phyloP scores from a whole-genome alignment of 2,888 invertebrate genomes.

The Xestia rhomboidea region DNA sequence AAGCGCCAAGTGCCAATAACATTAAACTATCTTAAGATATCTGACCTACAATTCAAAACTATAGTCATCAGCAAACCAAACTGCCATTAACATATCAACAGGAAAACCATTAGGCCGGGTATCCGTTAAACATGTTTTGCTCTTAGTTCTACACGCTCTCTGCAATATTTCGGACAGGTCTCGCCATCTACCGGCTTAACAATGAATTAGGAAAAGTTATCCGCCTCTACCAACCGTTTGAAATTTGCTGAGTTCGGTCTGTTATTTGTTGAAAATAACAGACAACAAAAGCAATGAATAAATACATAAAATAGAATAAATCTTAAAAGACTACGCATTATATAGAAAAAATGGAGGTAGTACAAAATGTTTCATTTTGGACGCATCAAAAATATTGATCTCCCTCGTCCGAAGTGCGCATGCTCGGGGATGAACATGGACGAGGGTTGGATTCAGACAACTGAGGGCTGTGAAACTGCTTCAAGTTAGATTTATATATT shows the following conservation, averaged over 20 bases:
- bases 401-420: slow-evolving; percentile 67
- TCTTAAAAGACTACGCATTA: neutral
- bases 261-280: neutral
- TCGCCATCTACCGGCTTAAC: slow-evolving; percentile 55
- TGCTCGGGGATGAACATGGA: slow-evolving; percentile 60
- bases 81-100: slow-evolving; percentile 33
- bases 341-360: neutral
- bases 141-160: slow-evolving; percentile 9
- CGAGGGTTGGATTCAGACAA: slow-evolving; percentile 61
- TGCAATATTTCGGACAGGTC: slow-evolving; percentile 15
- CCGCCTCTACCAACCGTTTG: slow-evolving; percentile 9
- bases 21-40: neutral
- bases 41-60: slow-evolving; percentile 7
- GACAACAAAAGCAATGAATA: neutral
- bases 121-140: slow-evolving; percentile 17
- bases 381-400: slow-evolving; percentile 72
- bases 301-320: neutral
- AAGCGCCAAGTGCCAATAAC: neutral
- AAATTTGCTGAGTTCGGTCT: neutral
- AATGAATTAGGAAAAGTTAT: slow-evolving; percentile 22
- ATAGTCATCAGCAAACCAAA: slow-evolving; percentile 28
- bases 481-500: slow-evolving; percentile 63
- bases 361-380: slow-evolving; percentile 34
- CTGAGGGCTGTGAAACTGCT: slow-evolving; percentile 79
- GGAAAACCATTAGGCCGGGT: slow-evolving; percentile 15